Evolutionary conservation across 1,140 invertebrate genomes (phyloP).

Genomic region (Chymomyza costata): DNA sequence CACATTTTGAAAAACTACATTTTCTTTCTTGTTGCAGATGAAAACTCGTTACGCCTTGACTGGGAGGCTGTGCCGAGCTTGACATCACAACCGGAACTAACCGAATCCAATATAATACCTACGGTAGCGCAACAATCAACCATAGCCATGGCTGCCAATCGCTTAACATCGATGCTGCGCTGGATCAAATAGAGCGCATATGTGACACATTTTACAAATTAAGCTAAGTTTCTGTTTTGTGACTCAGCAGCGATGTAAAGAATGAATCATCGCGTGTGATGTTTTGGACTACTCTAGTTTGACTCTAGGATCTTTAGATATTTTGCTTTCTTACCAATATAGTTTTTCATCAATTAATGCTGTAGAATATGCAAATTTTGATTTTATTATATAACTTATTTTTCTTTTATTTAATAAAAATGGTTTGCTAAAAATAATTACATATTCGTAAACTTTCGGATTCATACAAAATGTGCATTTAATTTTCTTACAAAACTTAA

Average conservation of each 20-base stretch:
- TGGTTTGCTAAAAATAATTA: conserved; percentile 66
- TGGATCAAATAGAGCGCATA: conserved; percentile 64
- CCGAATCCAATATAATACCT: conserved; percentile 65
- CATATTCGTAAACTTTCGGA: conserved; percentile 49
- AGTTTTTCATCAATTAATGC: too few relatives aligned
- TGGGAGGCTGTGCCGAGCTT: conserved; percentile 82
- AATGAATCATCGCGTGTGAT: too few relatives aligned
- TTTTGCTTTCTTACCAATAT: too few relatives aligned
- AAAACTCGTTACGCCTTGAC: conserved; percentile 80
- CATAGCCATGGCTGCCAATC: conserved; percentile 80
- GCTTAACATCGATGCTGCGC: conserved; percentile 81
- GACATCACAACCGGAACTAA: conserved; percentile 49
- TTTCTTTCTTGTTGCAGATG: conserved; percentile 72
- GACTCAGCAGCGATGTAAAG: too few relatives aligned
- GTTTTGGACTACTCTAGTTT: too few relatives aligned
- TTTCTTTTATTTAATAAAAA: conserved; percentile 61
- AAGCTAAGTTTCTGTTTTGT: conserved; percentile 35
- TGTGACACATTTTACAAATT: conserved; percentile 50
- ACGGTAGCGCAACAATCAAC: conserved; percentile 78
- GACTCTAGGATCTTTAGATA: too few relatives aligned
- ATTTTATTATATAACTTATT: conserved; percentile 62
- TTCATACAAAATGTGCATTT: conserved; percentile 26
- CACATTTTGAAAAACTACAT: too few relatives aligned
- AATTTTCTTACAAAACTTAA: too few relatives aligned
- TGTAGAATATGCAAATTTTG: too few relatives aligned